Conservation (phyloP, 2,888 invertebrate species). For the Plutella xylostella region DNA sequence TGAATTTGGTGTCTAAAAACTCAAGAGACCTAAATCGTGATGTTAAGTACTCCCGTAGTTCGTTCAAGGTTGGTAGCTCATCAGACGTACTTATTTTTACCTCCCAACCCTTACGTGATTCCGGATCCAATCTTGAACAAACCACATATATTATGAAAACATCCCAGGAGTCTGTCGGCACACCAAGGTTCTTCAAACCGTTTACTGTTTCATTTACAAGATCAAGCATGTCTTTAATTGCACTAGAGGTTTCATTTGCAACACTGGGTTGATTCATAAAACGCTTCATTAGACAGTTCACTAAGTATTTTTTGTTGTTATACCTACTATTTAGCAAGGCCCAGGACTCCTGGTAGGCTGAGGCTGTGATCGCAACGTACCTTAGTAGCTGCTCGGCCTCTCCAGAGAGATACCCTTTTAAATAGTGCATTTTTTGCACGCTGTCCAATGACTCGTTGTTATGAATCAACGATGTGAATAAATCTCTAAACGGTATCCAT, state of each 20-base stretch:
- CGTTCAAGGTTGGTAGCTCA: no score
- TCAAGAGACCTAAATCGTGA: neutral
- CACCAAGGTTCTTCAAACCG: neutral
- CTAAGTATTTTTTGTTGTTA: no score
- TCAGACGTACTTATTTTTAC: no score
- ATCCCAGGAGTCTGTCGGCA: neutral
- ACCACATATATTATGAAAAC: neutral
- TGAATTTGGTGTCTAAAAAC: constrained; percentile 3
- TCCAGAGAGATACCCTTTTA: no score
- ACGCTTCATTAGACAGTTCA: no score
- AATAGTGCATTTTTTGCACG: no score
- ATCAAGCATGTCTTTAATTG: constrained; percentile 13
- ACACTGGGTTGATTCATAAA: neutral
- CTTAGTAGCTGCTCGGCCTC: constrained; percentile 10
- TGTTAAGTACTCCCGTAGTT: neutral
- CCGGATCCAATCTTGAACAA: neutral
- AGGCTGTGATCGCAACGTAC: constrained; percentile 10
- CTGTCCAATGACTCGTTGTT: constrained; percentile 5
- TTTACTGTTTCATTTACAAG: constrained; percentile 11
- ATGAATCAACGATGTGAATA: constrained; percentile 13
- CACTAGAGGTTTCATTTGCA: constrained; percentile 1
- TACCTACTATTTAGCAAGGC: no score
- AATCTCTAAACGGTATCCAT: constrained; percentile 13
- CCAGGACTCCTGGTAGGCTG: constrained; percentile 10
- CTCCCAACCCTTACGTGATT: neutral